A percentile compares a stretch with the other conserved stretches of the same genome.
These are phyloP conservation scores for Erinaceus europaeus DNA, from an alignment of 2,113 vertebrate genomes.

Conservation along the genomic window DNA sequence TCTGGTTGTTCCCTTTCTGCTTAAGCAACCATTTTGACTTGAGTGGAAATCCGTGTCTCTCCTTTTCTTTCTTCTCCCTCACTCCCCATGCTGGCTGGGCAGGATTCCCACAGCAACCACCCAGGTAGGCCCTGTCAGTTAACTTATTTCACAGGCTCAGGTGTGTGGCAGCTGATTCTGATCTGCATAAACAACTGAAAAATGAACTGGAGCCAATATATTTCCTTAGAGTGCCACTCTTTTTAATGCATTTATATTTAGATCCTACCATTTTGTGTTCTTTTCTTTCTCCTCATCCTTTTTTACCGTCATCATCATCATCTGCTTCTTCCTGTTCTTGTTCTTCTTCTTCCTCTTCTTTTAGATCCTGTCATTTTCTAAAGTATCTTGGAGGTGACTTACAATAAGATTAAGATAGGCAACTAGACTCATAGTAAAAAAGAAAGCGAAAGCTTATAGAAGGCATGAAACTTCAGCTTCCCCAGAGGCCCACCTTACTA, in stretches of 20 bases:
- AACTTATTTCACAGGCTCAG: background rate
- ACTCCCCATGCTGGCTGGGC: too few species aligned
- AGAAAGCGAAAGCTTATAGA: too few species aligned
- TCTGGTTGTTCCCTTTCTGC: background rate
- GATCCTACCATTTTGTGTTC: background rate
- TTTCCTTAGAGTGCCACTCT: background rate
- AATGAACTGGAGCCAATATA: background rate
- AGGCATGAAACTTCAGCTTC: too few species aligned
- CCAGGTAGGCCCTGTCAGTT: background rate
- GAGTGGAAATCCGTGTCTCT: background rate
- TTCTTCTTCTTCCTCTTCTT: too few species aligned
- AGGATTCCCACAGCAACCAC: background rate
- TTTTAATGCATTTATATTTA: constrained; percentile 9
- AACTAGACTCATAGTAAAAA: background rate
- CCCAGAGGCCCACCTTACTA: too few species aligned
- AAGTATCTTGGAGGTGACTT: constrained; percentile 12
- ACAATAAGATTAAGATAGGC: constrained; percentile 32
- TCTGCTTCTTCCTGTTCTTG: too few species aligned
- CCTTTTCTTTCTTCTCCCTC: background rate
- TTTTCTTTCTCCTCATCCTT: too few species aligned
- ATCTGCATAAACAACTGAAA: background rate
- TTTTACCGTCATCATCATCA: too few species aligned
- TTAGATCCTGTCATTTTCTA: background rate
- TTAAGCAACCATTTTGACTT: background rate
- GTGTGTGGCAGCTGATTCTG: background rate